These are phyloP conservation scores for Hyperoplus lanceolatus DNA, from an alignment of 2,797 vertebrate genomes.

Conservation along the genomic window DNA sequence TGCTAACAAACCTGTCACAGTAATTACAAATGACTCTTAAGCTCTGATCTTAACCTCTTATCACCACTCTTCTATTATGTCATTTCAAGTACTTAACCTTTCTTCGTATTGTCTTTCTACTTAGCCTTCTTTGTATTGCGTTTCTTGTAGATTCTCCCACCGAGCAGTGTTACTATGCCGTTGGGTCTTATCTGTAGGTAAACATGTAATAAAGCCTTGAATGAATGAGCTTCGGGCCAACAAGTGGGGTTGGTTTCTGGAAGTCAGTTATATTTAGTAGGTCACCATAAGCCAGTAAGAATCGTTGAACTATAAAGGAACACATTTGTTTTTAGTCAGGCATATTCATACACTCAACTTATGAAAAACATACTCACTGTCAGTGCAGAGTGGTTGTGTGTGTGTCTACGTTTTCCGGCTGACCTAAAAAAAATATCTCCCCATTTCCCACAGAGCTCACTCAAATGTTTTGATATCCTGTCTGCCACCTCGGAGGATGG, in stretches of 20 bases:
- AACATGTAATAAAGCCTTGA: constrained; percentile 1
- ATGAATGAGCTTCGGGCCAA: not conserved
- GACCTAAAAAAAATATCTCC: constrained; percentile 33
- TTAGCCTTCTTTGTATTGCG: not conserved
- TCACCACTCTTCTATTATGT: not conserved
- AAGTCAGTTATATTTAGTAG: constrained; percentile 4
- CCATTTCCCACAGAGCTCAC: constrained; percentile 21
- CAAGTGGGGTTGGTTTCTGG: not conserved
- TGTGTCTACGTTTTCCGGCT: constrained; percentile 10
- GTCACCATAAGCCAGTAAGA: not conserved
- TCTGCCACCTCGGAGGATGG: constrained; percentile 9
- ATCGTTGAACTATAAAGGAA: not conserved
- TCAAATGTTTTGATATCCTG: constrained; percentile 10
- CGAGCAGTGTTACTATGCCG: no score
- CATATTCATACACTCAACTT: constrained; percentile 3
- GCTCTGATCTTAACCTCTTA: not conserved
- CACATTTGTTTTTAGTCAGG: not conserved
- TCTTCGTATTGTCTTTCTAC: not conserved
- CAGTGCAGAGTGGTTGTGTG: constrained; percentile 21
- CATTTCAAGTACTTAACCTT: not conserved
- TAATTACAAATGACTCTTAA: not conserved
- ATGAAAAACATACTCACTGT: not conserved
- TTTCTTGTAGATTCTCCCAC: no score
- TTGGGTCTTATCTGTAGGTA: not conserved
- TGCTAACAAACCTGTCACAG: constrained; percentile 2